These are phyloP conservation scores for Zosterops japonicus DNA, from an alignment of 2,113 vertebrate species.

Conservation along the genomic window DNA sequence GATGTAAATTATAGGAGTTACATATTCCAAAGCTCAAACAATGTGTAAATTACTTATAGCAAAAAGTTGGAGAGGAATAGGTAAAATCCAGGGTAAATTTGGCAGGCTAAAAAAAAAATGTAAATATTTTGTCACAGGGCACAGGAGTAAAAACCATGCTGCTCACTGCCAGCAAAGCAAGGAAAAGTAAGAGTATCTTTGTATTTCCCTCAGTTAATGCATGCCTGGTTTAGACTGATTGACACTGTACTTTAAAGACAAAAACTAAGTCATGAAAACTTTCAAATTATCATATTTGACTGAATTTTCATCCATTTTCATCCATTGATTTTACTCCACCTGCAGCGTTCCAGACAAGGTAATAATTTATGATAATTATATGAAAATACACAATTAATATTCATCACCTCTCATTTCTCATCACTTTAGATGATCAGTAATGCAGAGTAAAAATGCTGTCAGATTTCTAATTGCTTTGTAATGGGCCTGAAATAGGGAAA, in stretches of 20 bases:
- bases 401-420: constrained; percentile 86
- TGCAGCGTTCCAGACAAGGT: constrained; percentile 79
- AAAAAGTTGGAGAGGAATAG: not conserved
- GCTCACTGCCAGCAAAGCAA: not conserved
- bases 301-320: constrained; percentile 71
- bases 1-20: not conserved
- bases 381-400: constrained; percentile 89
- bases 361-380: constrained; percentile 90
- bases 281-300: constrained; percentile 76
- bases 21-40: not conserved
- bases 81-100: not conserved
- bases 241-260: constrained; percentile 44
- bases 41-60: not conserved
- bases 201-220: not conserved
- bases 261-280: constrained; percentile 59
- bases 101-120: not conserved
- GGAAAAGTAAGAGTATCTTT: not conserved
- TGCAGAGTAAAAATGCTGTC: constrained; percentile 87
- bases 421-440: constrained; percentile 88
- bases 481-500: constrained; percentile 87
- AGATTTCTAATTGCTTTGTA: constrained; percentile 91
- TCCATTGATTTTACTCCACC: constrained; percentile 73
- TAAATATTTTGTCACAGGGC: not conserved
- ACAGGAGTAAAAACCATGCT: not conserved
- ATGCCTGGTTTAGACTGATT: constrained; percentile 30